Percentiles rank a stretch among this genome's conserved stretches.
Conservation (phyloP, 2,113 vertebrate species). For the Sinocyclocheilus anshuiensis region DNA sequence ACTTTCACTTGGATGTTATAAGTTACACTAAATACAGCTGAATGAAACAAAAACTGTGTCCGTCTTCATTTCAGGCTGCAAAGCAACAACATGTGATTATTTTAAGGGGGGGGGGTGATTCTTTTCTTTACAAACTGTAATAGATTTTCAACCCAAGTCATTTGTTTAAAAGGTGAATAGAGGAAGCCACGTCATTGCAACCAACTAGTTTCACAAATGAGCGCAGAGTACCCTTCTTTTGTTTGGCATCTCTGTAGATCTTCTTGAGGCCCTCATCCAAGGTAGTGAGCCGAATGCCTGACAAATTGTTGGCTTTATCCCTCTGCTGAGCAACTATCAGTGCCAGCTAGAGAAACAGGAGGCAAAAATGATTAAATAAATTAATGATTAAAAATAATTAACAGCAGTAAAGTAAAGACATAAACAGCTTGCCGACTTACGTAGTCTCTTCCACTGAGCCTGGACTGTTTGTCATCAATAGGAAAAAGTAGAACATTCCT, state of each 20-base stretch:
- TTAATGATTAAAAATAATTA: conserved; percentile 1
- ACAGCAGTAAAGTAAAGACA: conserved; percentile 14
- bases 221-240: conserved; percentile 77
- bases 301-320: conserved; percentile 82
- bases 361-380: neutral
- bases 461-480: conserved; percentile 87
- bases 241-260: conserved; percentile 82
- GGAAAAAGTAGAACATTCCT: conserved; percentile 87
- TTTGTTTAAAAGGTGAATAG: neutral
- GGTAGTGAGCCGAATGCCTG: conserved; percentile 84
- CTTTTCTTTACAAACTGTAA: no score
- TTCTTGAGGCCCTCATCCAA: conserved; percentile 88
- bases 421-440: conserved; percentile 70
- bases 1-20: no score
- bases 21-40: no score
- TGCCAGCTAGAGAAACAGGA: conserved; percentile 77
- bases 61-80: no score
- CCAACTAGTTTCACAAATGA: neutral
- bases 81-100: no score
- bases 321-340: conserved; percentile 88
- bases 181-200: neutral
- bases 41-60: no score
- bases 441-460: conserved; percentile 81
- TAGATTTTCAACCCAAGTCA: no score
- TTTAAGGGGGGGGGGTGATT: no score